Evolutionary conservation across 2,113 vertebrate species (phyloP).

Genomic region (Micronisus gabar): DNA sequence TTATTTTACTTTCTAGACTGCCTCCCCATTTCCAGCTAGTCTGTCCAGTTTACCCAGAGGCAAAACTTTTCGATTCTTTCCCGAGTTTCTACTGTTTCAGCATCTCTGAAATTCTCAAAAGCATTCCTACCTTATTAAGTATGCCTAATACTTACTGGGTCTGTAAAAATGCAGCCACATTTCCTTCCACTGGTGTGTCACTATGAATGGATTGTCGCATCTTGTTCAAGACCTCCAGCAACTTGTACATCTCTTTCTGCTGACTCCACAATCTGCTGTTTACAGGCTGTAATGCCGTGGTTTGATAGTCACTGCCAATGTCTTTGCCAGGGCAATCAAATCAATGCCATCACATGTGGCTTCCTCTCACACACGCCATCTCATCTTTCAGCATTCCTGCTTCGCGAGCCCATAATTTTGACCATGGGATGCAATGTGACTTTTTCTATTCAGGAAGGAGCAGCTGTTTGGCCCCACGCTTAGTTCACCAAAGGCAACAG

Average conservation of each 20-base stretch:
- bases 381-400: neutral
- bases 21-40: neutral
- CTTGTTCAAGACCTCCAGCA: neutral
- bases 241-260: neutral
- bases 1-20: neutral
- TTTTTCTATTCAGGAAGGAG: neutral
- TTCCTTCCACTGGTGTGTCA: neutral
- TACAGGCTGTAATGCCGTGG: neutral
- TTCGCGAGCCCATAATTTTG: neutral
- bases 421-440: too few relatives aligned
- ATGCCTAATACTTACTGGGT: neutral
- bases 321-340: neutral
- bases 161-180: neutral
- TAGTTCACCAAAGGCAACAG: neutral
- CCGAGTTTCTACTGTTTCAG: neutral
- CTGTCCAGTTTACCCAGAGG: neutral
- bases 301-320: neutral
- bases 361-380: neutral
- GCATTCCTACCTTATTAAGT: neutral
- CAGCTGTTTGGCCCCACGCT: neutral
- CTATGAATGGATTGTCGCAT: neutral
- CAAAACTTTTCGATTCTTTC: neutral
- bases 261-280: neutral
- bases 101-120: neutral
- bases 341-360: neutral